Base-by-base conservation (phyloP, 2,888 invertebrate genomes). In the Hesperia comma region DNA sequence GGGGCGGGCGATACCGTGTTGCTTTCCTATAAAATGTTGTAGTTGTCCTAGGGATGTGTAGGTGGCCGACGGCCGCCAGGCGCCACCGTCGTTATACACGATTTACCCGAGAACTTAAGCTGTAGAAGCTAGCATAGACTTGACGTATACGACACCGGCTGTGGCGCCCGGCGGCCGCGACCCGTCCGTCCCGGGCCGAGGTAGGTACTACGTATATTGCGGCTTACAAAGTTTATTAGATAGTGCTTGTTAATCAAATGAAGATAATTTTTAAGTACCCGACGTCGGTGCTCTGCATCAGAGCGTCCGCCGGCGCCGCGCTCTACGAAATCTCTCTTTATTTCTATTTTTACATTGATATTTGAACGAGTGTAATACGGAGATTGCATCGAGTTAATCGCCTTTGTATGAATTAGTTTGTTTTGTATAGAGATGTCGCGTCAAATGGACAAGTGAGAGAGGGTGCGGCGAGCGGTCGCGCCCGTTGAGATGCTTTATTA, bases 401-500 rank as follows among this genome's bases (percentile, higher is more conserved):
- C 81, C 80, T 81, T 74, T 77, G 75, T 79, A 83, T 87, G 79
- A 82, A 82, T 81, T 74, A 63, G 81, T 63, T 57, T 64, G 61
- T 61, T 83, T 81, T 86, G 84, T 87, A 84, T 82, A 83, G 81
- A 81, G 74, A 77, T 74, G 73, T 79, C 75, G 80, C 77, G 82
- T 79, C 70, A 79, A 83, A 83, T 79, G 83, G 80, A 80, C 81
- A 80, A 81, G 85, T 82, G 83, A 71, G 70, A 72, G 74, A 72
- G 78, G 78, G 79, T 74, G 76, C 78, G 83, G 79, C 80, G 80
- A 68, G 71, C 69, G 74, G 70, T 74, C 74, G 79, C 82, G 80
- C 82, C 85, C 82, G 85, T 85, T 86, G 81, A 87, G 86, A 88
- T 90, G 91, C 92, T 92, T 91, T 89, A 90, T 88, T 87, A 86